These are phyloP conservation scores for Camptogramma bilineatum DNA, from an alignment of 2,888 invertebrate genomes.

Conservation along the genomic window DNA sequence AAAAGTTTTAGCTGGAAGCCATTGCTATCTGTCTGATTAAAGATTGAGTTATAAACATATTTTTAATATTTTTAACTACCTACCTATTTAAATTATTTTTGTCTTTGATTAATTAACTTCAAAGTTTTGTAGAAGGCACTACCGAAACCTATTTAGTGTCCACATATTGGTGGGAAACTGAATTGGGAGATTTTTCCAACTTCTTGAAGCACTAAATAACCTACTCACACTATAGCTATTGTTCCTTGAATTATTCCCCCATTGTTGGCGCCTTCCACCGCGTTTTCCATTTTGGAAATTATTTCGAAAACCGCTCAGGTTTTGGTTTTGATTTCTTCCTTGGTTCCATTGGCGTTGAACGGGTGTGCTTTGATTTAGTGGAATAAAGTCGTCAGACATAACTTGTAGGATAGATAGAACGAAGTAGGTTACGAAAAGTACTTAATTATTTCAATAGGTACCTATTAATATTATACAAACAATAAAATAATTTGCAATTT, in stretches of 20 bases:
- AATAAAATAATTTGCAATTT: too few relatives aligned
- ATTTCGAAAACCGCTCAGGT: constrained; percentile 47
- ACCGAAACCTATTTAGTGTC: too few relatives aligned
- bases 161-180: neutral
- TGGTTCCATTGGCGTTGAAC: constrained; percentile 63
- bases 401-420: neutral
- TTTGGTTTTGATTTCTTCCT: constrained; percentile 51
- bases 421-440: neutral
- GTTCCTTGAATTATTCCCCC: constrained; percentile 65
- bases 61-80: too few relatives aligned
- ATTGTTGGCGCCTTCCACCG: constrained; percentile 52
- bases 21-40: too few relatives aligned
- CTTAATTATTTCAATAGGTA: neutral
- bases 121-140: too few relatives aligned
- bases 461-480: too few relatives aligned
- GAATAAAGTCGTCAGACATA: constrained; percentile 77
- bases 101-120: too few relatives aligned
- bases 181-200: neutral
- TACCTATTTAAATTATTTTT: too few relatives aligned
- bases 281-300: constrained; percentile 54
- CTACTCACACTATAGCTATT: constrained; percentile 71
- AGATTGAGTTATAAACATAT: too few relatives aligned
- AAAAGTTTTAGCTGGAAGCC: too few relatives aligned
- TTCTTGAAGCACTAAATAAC: constrained; percentile 27
- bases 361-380: constrained; percentile 77